A percentile compares a stretch with the other conserved stretches of the same genome.
Evolutionary conservation across 2,797 vertebrate species (phyloP).

Genomic region (Dipus sagitta): DNA sequence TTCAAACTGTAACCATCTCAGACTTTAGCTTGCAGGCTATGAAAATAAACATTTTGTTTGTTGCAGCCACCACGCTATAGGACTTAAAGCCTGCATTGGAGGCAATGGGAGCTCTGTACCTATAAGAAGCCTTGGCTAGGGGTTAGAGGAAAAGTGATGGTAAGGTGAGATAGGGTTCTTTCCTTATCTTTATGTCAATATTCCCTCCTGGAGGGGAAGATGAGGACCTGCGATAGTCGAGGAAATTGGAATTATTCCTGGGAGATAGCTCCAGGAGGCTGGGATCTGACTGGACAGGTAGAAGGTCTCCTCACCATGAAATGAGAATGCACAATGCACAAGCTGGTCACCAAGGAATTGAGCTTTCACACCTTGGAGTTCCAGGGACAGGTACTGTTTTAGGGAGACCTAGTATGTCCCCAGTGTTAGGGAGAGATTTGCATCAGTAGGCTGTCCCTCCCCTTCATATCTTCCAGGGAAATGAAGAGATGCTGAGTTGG

Average conservation of each 20-base stretch:
- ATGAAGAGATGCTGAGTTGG: not conserved
- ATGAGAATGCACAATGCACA: not conserved
- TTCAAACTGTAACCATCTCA: not conserved
- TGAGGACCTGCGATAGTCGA: not conserved
- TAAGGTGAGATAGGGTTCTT: not conserved
- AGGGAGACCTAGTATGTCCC: not conserved
- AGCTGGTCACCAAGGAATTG: not conserved
- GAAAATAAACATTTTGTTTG: not conserved
- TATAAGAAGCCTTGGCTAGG: not conserved
- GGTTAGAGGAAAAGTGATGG: not conserved
- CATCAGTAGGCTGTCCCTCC: rapidly evolving
- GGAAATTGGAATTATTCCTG: not conserved
- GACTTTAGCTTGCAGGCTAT: not conserved
- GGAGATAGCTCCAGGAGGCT: not conserved
- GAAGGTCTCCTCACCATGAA: not conserved
- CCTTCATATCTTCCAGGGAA: not conserved
- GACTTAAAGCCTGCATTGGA: not conserved
- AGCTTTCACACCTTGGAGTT: not conserved
- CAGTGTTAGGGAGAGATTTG: not conserved
- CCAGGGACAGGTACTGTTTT: not conserved
- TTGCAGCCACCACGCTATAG: not conserved
- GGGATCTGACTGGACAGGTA: not conserved
- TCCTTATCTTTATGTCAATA: not conserved
- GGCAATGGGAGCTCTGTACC: not conserved
- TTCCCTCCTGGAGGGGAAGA: not conserved